Evolutionary conservation across 2,797 vertebrate genomes (phyloP).

Genomic region (Acanthiza pusilla): DNA sequence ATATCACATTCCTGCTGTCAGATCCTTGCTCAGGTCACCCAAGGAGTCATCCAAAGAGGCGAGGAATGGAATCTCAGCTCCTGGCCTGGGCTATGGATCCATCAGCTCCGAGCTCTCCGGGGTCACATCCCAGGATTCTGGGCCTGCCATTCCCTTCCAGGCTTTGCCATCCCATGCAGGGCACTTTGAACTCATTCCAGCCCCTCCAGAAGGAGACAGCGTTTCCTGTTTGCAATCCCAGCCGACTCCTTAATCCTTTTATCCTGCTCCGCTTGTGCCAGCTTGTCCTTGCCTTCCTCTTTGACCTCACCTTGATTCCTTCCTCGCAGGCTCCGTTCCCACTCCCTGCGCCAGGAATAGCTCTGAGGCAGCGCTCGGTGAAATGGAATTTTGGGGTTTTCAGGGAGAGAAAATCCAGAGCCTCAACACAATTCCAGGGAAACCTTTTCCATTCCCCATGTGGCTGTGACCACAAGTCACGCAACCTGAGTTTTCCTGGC

Average conservation of each 20-base stretch:
- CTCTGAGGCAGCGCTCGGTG: neutral
- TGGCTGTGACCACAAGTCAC: neutral
- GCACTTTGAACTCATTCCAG: slow-evolving; percentile 30
- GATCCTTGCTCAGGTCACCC: neutral
- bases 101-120: neutral
- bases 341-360: neutral
- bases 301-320: neutral
- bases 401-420: too few species aligned
- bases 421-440: neutral
- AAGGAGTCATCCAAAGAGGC: neutral
- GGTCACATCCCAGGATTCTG: neutral
- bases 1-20: neutral
- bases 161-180: neutral
- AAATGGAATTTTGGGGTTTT: neutral
- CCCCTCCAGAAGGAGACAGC: neutral
- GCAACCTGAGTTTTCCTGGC: neutral
- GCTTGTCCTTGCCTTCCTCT: neutral
- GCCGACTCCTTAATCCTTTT: slow-evolving; percentile 36
- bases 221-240: slow-evolving; percentile 9
- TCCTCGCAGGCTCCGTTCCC: neutral
- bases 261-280: neutral
- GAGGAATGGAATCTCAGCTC: neutral
- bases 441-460: neutral
- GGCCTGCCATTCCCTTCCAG: neutral
- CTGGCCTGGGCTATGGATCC: fast-evolving